Conservation (phyloP, 92 coral and sea anemone species). For the Umimayanthus chanpuru region DNA sequence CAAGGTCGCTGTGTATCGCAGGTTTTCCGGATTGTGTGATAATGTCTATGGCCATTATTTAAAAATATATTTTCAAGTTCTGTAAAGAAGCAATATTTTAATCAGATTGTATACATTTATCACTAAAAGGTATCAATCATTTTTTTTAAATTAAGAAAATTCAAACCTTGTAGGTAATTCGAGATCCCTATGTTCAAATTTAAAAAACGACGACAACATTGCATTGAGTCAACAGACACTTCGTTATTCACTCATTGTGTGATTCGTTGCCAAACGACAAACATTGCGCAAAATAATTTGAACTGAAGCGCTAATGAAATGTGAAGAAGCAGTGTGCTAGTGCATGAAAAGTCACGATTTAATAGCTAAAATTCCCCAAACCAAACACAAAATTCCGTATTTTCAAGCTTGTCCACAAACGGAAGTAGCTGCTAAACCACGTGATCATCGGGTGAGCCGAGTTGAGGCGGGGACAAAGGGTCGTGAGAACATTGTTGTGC, state of each 20-base stretch:
- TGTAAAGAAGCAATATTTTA: too few species aligned
- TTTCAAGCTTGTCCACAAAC: not conserved
- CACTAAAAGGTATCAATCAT: not conserved
- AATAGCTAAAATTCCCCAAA: not conserved
- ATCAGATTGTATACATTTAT: too few species aligned
- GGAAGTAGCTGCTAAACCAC: not conserved
- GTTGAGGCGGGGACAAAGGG: conserved; percentile 14
- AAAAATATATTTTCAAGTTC: too few species aligned
- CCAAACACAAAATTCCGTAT: not conserved
- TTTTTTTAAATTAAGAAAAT: not conserved
- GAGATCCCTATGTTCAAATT: too few species aligned
- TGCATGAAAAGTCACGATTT: not conserved
- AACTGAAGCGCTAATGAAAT: not conserved
- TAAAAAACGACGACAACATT: too few species aligned
- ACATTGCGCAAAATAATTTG: not conserved
- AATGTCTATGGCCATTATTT: not conserved
- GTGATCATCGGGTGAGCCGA: conserved; percentile 17
- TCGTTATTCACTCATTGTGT: not conserved
- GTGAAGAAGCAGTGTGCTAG: not conserved
- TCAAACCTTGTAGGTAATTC: not conserved
- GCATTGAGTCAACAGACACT: not conserved
- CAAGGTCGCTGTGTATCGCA: not conserved
- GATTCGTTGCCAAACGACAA: not conserved
- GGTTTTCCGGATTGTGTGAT: not conserved
- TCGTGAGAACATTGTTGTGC: conserved; percentile 34